Percentiles rank a stretch among this genome's conserved stretches.
phyloP scores from a whole-genome alignment of 35 echinoderm and acorn worm genomes.

The Diadema setosum region DNA sequence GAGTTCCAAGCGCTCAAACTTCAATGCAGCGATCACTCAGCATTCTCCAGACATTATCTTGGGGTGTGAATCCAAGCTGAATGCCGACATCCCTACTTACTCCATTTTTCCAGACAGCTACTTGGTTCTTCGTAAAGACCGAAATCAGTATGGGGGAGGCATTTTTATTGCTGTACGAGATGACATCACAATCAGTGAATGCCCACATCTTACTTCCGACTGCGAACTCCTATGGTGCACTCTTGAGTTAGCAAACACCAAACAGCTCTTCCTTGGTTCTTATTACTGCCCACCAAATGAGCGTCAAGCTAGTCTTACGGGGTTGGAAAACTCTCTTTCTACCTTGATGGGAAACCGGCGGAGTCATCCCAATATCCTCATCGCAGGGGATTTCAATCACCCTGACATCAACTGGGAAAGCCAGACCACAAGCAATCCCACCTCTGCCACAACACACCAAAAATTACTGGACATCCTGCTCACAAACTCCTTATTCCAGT shows the following conservation, averaged over 20 bases:
- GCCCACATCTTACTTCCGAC: neutral
- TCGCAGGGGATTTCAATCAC: conserved; percentile 2
- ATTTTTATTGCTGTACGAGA: conserved; percentile 33
- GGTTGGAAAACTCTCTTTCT: too few relatives aligned
- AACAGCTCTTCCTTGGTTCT: neutral
- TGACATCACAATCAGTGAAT: neutral
- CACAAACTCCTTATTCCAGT: conserved; percentile 8
- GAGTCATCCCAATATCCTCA: neutral
- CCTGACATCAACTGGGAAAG: conserved; percentile 15
- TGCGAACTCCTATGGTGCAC: conserved; percentile 9
- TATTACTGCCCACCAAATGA: too few relatives aligned
- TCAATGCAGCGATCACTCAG: neutral
- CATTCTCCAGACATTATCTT: conserved; percentile 9
- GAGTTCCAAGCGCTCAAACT: neutral
- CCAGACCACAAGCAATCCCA: neutral
- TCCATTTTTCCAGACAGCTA: too few relatives aligned
- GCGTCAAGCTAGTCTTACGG: too few relatives aligned
- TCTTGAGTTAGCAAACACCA: neutral
- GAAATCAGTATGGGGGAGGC: neutral
- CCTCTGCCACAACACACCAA: neutral
- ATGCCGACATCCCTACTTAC: neutral
- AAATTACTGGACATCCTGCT: neutral
- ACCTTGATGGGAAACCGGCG: neutral
- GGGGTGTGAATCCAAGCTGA: conserved; percentile 23
- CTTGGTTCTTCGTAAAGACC: conserved; percentile 13